Conservation (phyloP, 2,888 invertebrate genomes). For the Perizoma flavofasciatum region DNA sequence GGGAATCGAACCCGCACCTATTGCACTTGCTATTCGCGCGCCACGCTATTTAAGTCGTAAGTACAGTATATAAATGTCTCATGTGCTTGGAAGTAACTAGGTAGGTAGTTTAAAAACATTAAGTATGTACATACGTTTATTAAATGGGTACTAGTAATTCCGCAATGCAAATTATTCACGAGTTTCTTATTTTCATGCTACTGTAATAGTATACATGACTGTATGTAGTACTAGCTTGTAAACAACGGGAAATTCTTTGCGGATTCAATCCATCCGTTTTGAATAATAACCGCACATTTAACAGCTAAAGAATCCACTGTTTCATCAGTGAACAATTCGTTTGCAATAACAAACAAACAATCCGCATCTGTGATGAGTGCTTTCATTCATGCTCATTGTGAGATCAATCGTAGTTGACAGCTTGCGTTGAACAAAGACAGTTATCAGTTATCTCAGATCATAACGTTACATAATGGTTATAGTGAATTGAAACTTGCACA, state of each 20-base stretch:
- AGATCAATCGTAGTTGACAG: constrained; percentile 40
- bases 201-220: neutral
- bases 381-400: constrained; percentile 55
- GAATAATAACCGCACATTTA: constrained; percentile 59
- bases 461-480: constrained; percentile 37
- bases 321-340: constrained; percentile 48
- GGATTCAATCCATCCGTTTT: constrained; percentile 46
- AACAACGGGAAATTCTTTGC: constrained; percentile 38
- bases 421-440: constrained; percentile 35
- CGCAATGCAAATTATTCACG: too few species aligned
- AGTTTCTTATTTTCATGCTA: constrained; percentile 8
- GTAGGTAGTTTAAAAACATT: neutral
- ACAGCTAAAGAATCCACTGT: constrained; percentile 63
- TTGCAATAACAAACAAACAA: constrained; percentile 71
- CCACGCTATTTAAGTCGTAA: too few species aligned
- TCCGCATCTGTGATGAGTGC: constrained; percentile 51
- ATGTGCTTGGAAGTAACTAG: neutral
- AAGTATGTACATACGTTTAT: too few species aligned
- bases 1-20: too few species aligned
- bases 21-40: too few species aligned
- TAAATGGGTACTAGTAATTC: too few species aligned
- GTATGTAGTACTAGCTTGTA: constrained; percentile 15
- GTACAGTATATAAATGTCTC: too few species aligned
- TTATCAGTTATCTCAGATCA: constrained; percentile 37
- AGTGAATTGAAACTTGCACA: constrained; percentile 44